A percentile compares a stretch with the other conserved stretches of the same genome.
Evolutionary conservation across 2,797 vertebrate genomes (phyloP).

Genomic region (Smutsia gigantea): DNA sequence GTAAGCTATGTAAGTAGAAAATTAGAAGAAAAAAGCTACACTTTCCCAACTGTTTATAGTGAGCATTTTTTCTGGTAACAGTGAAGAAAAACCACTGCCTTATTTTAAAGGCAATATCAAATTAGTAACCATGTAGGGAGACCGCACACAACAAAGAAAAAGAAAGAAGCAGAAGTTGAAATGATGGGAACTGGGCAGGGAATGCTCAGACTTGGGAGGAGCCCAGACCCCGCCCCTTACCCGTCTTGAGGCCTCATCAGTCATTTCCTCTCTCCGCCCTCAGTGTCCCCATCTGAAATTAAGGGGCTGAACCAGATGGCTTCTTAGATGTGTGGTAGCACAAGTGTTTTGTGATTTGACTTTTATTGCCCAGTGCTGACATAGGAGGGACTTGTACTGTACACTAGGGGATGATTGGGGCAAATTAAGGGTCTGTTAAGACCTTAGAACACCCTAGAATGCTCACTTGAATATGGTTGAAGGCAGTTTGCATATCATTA

Average conservation of each 20-base stretch:
- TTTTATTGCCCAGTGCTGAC: neutral
- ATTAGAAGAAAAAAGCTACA: neutral
- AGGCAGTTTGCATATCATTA: neutral
- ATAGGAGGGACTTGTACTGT: neutral
- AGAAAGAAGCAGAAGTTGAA: neutral
- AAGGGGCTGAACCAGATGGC: neutral
- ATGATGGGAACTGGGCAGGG: neutral
- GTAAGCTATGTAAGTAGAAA: slow-evolving; percentile 1
- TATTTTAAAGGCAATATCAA: slow-evolving; percentile 50
- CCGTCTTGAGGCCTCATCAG: neutral
- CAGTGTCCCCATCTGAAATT: neutral
- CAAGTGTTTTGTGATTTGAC: neutral
- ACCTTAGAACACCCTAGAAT: neutral
- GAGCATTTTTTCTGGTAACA: slow-evolving; percentile 48
- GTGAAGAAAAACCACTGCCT: neutral
- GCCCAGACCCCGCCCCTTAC: neutral
- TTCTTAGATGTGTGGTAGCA: neutral
- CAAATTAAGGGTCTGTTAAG: neutral
- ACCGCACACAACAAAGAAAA: neutral
- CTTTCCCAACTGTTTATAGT: slow-evolving; percentile 21
- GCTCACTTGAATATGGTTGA: neutral
- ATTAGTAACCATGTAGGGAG: neutral
- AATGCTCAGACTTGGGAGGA: neutral
- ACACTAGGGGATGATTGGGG: neutral
- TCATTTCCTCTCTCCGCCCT: neutral